Conservation (phyloP, 2,797 vertebrate species). For the Leptoclinus maculatus region DNA sequence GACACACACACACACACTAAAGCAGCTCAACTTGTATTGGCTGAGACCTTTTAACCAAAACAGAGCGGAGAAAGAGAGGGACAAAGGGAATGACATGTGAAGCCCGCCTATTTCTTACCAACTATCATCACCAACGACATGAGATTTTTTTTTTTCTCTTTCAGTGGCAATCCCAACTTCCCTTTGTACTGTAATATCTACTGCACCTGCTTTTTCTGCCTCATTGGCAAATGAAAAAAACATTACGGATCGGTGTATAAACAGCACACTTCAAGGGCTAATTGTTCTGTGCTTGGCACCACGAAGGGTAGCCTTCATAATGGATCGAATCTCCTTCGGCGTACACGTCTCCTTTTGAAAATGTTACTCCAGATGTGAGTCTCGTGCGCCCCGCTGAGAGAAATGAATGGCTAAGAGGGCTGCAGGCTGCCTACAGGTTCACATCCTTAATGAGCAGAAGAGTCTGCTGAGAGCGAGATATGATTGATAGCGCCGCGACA, state of each 20-base stretch:
- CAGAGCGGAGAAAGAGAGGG: slow-evolving; percentile 42
- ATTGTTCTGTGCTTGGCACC: slow-evolving; percentile 36
- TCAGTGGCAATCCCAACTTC: slow-evolving; percentile 15
- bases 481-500: slow-evolving; percentile 72
- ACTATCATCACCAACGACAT: slow-evolving; percentile 37
- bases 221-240: slow-evolving; percentile 29
- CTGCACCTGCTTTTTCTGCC: slow-evolving; percentile 38
- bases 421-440: slow-evolving; percentile 76
- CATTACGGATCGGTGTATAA: slow-evolving; percentile 11
- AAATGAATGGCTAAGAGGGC: slow-evolving; percentile 73
- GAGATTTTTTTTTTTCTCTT: slow-evolving; percentile 12
- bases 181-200: not conserved
- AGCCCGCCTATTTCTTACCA: slow-evolving; percentile 30
- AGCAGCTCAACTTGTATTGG: slow-evolving; percentile 67
- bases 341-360: slow-evolving; percentile 62
- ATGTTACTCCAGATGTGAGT: slow-evolving; percentile 75
- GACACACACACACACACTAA: not conserved
- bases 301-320: slow-evolving; percentile 40
- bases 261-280: slow-evolving; percentile 31
- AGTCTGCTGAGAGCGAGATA: slow-evolving; percentile 76
- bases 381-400: slow-evolving; percentile 62
- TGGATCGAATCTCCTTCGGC: slow-evolving; percentile 38
- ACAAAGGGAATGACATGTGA: slow-evolving; percentile 57
- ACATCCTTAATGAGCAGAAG: slow-evolving; percentile 76
- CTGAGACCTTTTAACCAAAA: slow-evolving; percentile 60